Conservation (phyloP, 2,888 invertebrate species). For the Andricus curvator region DNA sequence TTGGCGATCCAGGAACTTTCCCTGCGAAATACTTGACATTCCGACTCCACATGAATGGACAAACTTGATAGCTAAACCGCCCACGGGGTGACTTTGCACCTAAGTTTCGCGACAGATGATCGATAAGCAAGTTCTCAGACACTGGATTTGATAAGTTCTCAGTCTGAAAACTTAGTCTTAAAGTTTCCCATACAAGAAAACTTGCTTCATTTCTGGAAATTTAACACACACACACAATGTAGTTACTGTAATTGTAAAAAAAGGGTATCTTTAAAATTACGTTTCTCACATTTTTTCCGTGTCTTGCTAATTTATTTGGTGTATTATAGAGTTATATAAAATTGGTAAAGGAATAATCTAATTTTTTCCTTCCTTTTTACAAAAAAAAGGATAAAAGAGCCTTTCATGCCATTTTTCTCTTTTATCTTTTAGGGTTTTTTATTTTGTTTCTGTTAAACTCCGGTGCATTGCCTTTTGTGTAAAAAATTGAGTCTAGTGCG, state of each 20-base stretch:
- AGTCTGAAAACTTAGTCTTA: conserved; percentile 26
- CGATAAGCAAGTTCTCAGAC: conserved; percentile 31
- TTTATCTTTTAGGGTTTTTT: not conserved
- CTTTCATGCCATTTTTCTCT: not conserved
- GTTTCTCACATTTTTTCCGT: not conserved
- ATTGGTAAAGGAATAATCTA: not conserved
- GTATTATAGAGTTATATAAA: not conserved
- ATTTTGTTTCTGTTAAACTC: too few species aligned
- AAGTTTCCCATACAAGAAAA: conserved; percentile 1
- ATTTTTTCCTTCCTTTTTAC: not conserved
- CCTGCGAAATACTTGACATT: conserved; percentile 21
- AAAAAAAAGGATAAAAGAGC: too few species aligned
- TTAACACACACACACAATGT: not conserved
- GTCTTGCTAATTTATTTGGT: not conserved
- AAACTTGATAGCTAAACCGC: conserved; percentile 30
- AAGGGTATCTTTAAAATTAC: not conserved
- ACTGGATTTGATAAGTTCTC: conserved; percentile 31
- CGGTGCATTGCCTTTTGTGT: not conserved
- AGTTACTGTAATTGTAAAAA: not conserved
- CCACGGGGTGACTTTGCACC: conserved; percentile 17
- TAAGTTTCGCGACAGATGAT: conserved; percentile 15
- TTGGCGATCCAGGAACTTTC: not conserved
- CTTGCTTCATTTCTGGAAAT: not conserved
- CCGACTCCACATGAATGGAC: conserved; percentile 25
- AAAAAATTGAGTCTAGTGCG: not conserved